Evolutionary conservation across 1,140 invertebrate genomes (phyloP).

Genomic region (Fopius arisanus): DNA sequence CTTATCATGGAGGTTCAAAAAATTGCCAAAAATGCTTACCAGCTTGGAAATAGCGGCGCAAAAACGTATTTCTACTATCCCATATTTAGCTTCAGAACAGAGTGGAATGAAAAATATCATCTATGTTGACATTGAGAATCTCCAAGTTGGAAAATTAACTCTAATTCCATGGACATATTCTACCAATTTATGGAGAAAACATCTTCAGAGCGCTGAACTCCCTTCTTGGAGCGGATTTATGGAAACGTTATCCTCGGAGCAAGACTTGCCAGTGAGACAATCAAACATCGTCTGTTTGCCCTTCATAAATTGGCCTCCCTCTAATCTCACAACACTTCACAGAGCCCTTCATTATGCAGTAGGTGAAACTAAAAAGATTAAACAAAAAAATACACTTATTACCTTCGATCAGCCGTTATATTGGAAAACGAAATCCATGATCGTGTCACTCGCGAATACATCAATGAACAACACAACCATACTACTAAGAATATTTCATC

Average conservation of each 20-base stretch:
- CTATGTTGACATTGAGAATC: background rate
- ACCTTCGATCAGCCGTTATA: slow-evolving; percentile 36
- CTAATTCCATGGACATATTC: background rate
- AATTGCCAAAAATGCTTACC: background rate
- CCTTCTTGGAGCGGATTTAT: background rate
- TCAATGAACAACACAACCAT: slow-evolving; percentile 43
- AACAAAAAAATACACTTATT: slow-evolving; percentile 27
- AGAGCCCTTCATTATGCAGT: background rate
- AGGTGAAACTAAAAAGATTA: background rate
- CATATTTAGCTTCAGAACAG: background rate
- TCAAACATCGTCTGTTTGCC: slow-evolving; percentile 17
- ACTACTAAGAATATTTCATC: slow-evolving; percentile 38
- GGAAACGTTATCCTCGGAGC: slow-evolving; percentile 4
- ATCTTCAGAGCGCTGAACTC: background rate
- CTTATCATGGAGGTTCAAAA: background rate
- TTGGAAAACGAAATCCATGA: slow-evolving; percentile 28
- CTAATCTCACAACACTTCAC: background rate
- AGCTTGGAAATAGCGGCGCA: background rate
- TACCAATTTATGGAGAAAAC: background rate
- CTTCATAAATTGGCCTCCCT: slow-evolving; percentile 6
- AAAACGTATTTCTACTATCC: background rate
- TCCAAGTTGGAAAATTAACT: background rate
- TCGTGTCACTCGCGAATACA: slow-evolving; percentile 27
- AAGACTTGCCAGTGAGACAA: background rate
- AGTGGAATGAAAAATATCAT: background rate